These are phyloP conservation scores for Melanargia galathea DNA, from an alignment of 2,888 invertebrate genomes.

Conservation along the genomic window DNA sequence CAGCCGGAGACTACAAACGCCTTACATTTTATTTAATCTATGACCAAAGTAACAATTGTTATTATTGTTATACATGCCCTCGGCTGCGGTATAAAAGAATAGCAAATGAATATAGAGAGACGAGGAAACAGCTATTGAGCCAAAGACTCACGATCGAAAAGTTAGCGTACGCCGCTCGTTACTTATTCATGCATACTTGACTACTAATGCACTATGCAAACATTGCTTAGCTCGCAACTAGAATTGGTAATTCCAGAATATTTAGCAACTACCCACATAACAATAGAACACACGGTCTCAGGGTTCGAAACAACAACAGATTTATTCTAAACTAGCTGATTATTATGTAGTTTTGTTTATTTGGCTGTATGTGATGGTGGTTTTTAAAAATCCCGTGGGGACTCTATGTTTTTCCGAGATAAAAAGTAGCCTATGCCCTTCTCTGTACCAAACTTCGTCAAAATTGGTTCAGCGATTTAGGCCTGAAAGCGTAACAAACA, in stretches of 20 bases:
- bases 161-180: slow-evolving; percentile 25
- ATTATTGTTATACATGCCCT: neutral
- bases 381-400: too few relatives aligned
- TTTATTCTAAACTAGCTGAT: too few relatives aligned
- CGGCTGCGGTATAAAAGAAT: slow-evolving; percentile 62
- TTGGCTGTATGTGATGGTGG: too few relatives aligned
- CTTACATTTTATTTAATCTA: too few relatives aligned
- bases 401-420: too few relatives aligned
- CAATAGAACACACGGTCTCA: slow-evolving; percentile 2
- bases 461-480: too few relatives aligned
- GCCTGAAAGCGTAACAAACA: too few relatives aligned
- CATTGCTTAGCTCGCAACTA: slow-evolving; percentile 23
- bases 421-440: too few relatives aligned
- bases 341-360: too few relatives aligned
- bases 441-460: too few relatives aligned
- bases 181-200: slow-evolving; percentile 33
- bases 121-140: slow-evolving; percentile 68
- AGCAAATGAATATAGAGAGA: slow-evolving; percentile 74
- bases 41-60: too few relatives aligned
- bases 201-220: slow-evolving; percentile 26
- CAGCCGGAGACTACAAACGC: too few relatives aligned
- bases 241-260: slow-evolving; percentile 31
- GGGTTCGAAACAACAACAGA: neutral
- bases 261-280: slow-evolving; percentile 23
- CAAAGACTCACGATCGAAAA: slow-evolving; percentile 29